A percentile compares a stretch with the other conserved stretches of the same genome.
Conservation (phyloP, 1,140 invertebrate species). For the Cepaea nemoralis region DNA sequence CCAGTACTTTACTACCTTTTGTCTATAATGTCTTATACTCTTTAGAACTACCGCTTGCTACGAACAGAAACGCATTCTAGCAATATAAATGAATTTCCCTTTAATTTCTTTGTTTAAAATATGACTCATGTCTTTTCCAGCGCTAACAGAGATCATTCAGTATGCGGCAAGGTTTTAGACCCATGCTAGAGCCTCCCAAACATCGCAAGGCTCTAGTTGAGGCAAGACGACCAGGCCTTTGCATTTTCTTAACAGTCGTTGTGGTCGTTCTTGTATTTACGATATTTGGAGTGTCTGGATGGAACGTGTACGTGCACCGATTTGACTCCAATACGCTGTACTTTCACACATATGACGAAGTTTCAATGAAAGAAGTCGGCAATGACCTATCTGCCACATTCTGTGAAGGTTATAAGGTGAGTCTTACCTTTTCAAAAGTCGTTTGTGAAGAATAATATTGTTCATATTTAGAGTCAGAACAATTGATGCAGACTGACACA, state of each 20-base stretch:
- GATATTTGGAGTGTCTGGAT: slow-evolving; percentile 23
- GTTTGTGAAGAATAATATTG: not conserved
- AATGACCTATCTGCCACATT: slow-evolving; percentile 11
- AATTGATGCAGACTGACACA: no score
- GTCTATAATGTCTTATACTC: no score
- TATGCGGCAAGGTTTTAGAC: slow-evolving; percentile 12
- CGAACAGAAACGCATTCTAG: no score
- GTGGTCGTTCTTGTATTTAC: not conserved
- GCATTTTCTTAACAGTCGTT: not conserved
- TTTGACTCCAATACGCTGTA: not conserved
- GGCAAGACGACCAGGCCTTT: not conserved
- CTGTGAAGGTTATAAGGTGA: slow-evolving; percentile 2
- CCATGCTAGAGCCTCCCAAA: not conserved
- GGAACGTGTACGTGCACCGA: not conserved
- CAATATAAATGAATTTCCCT: no score
- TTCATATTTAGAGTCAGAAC: not conserved
- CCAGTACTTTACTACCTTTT: no score
- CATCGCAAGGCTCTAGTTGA: not conserved
- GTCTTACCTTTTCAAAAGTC: not conserved
- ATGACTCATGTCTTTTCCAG: no score
- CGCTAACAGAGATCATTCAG: no score
- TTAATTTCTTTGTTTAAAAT: no score
- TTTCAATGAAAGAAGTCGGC: not conserved
- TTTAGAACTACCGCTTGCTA: no score
- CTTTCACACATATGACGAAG: not conserved